Percentiles rank a stretch among this genome's conserved stretches.
Evolutionary conservation across 2,888 invertebrate species (phyloP).

Genomic region (Ectemnius continuus): DNA sequence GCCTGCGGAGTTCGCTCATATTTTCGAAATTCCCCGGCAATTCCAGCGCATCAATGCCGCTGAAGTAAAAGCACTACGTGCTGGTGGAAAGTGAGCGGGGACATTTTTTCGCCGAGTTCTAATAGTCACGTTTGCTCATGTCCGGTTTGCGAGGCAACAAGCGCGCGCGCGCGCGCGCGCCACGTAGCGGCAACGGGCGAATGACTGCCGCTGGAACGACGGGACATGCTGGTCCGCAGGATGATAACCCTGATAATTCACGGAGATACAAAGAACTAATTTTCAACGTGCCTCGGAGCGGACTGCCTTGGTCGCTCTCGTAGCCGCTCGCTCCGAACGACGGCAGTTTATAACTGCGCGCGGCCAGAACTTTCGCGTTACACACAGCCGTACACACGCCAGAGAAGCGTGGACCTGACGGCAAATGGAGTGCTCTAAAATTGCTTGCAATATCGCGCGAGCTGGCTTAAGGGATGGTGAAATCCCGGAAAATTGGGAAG

Average conservation of each 20-base stretch:
- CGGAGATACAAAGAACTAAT: constrained; percentile 63
- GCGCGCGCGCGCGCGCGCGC: too few relatives aligned
- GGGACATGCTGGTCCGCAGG: constrained; percentile 31
- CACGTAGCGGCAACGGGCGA: constrained; percentile 21
- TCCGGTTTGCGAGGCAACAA: constrained; percentile 44
- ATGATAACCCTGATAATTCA: constrained; percentile 62
- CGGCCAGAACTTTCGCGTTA: too few relatives aligned
- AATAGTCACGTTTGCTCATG: constrained; percentile 34
- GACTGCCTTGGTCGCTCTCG: constrained; percentile 14
- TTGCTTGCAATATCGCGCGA: constrained; percentile 4
- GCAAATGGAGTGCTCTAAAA: neutral
- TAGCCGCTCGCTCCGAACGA: neutral
- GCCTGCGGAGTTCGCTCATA: constrained; percentile 9
- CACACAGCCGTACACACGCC: too few relatives aligned
- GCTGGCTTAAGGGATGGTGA: too few relatives aligned
- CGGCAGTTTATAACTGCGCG: too few relatives aligned
- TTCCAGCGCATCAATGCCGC: constrained; percentile 30
- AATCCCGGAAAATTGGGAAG: too few relatives aligned
- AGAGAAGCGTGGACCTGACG: too few relatives aligned
- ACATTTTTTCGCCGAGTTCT: constrained; percentile 39
- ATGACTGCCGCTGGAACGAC: constrained; percentile 8
- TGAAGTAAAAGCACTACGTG: constrained; percentile 46
- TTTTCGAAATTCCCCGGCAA: constrained; percentile 16
- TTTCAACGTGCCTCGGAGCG: constrained; percentile 50
- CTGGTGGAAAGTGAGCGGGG: constrained; percentile 17